Evolutionary conservation across 2,113 vertebrate species (phyloP).

Genomic region (Lasiurus cinereus): DNA sequence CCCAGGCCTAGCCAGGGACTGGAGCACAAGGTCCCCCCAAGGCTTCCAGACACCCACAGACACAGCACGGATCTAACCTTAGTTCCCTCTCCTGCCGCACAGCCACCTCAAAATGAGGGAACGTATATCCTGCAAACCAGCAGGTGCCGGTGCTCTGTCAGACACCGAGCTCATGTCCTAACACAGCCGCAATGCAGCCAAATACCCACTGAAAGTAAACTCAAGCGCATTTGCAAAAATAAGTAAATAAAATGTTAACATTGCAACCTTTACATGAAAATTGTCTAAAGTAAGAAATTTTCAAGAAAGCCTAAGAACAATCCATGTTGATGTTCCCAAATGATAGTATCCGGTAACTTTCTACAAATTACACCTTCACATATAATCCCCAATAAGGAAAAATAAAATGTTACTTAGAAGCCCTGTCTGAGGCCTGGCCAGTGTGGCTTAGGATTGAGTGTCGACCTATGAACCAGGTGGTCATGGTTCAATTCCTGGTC

Average conservation of each 20-base stretch:
- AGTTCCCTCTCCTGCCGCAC: too few species aligned
- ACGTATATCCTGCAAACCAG: neutral
- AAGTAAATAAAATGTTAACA: neutral
- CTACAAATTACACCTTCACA: neutral
- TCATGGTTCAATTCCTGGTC: too few species aligned
- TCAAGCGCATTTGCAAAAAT: neutral
- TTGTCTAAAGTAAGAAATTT: neutral
- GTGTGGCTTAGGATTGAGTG: too few species aligned
- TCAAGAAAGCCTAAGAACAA: neutral
- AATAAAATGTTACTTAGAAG: neutral
- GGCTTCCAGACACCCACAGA: neutral
- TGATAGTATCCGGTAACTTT: accelerated
- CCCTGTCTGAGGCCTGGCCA: too few species aligned
- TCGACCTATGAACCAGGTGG: too few species aligned
- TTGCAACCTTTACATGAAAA: neutral
- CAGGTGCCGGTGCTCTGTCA: neutral
- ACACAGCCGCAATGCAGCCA: neutral
- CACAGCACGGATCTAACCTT: neutral
- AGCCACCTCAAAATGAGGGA: too few species aligned
- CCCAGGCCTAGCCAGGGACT: neutral
- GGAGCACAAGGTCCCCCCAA: too few species aligned
- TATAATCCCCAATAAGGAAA: neutral
- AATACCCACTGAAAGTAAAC: neutral
- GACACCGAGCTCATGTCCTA: neutral
- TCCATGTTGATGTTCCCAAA: neutral